Evolutionary conservation across 2,797 vertebrate species (phyloP).

Genomic region (Potorous gilbertii): DNA sequence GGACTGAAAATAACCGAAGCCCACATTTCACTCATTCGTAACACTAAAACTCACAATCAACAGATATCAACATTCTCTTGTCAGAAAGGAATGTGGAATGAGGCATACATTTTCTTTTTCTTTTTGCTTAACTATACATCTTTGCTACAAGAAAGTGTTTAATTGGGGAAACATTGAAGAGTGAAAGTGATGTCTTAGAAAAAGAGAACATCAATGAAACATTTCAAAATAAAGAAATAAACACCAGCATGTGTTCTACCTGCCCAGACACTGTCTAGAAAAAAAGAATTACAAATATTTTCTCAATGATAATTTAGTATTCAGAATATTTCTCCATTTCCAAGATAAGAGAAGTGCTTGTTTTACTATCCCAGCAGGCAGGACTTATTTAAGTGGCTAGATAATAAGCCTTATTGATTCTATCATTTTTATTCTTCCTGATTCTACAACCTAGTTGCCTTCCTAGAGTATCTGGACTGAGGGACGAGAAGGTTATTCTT

Average conservation of each 20-base stretch:
- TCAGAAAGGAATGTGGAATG: not conserved
- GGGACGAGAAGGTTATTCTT: conserved; percentile 61
- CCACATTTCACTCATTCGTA: not conserved
- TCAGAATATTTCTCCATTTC: conserved; percentile 73
- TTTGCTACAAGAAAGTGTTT: not conserved
- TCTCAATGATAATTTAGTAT: conserved; percentile 73
- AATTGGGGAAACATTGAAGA: not conserved
- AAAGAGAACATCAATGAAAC: conserved; percentile 27
- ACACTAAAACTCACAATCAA: not conserved
- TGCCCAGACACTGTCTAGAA: conserved; percentile 27
- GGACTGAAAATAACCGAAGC: not conserved
- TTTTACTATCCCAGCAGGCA: conserved; percentile 66
- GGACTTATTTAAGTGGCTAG: conserved; percentile 76
- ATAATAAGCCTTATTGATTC: conserved; percentile 79
- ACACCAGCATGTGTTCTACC: conserved; percentile 20
- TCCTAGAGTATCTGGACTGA: conserved; percentile 52
- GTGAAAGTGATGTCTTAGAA: not conserved
- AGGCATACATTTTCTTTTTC: not conserved
- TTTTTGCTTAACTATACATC: not conserved
- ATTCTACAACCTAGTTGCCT: conserved; percentile 43
- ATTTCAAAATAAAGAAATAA: conserved; percentile 25
- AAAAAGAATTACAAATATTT: conserved; percentile 55
- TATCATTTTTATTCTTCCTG: conserved; percentile 76
- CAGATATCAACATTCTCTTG: not conserved
- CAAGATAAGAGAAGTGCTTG: conserved; percentile 75